Evolutionary conservation across 2,888 invertebrate genomes (phyloP), one percentile per base, ranked within the genome.

Genomic region (Hanleya hanleyi): DNA sequence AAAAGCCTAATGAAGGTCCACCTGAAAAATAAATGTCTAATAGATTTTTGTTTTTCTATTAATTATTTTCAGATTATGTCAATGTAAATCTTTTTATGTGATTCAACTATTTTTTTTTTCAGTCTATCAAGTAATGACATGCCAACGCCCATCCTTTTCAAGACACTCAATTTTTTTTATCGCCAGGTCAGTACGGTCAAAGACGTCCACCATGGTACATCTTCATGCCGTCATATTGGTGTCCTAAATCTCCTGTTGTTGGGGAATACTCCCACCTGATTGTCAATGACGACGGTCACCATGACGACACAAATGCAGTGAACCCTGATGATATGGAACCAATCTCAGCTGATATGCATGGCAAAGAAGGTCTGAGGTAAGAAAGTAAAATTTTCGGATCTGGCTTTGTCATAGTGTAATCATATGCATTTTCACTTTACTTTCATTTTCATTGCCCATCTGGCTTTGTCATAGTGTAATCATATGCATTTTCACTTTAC

Each of bases 141-240:
- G 18, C 41, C 18, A n/a, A n/a, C n/a, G n/a, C n/a, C n/a, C n/a
- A 41, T 41, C 9, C 41, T 12, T 41, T 12, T 18, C n/a, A 12
- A 12, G 9, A 12, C 9, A 41, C 41, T 41, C 41, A 41, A 41
- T 18, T 9, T 41, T n/a, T 41, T 41, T 41, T 41, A 18, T 57
- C 26, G 22, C 26, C 87, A 95, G 95, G 94, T 89, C 95, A 95
- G 87, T 94, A 95, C 88, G 96, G 96, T 33, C 93, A 94, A 18
- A 94, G 94, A 85, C 93, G 94, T 80, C 93, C 94, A 77, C 94
- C 95, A 0, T 94, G 94, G 92, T 96, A 95, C 90, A 95, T 94
- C 83, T 92, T 96, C 75, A 91, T 93, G 66, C 94, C 94, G 0
- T 93, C 94, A 0, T 96, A 93, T 91, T 96, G 95, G 95, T 83